A percentile compares a stretch with the other conserved stretches of the same genome.
phyloP scores from a whole-genome alignment of 2,113 vertebrate species.

The Myotis davidii region DNA sequence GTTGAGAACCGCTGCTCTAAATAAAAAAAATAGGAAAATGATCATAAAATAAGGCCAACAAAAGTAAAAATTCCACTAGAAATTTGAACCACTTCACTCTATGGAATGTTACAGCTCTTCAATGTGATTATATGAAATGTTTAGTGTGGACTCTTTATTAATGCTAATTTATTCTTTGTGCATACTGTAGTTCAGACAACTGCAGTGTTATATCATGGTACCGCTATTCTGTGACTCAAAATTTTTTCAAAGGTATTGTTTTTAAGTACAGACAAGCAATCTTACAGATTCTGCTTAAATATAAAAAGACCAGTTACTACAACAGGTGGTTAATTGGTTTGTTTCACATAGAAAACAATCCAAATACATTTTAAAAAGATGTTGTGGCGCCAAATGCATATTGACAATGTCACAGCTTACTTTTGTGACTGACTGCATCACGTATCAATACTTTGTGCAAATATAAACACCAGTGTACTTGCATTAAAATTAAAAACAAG shows the following conservation, averaged over 20 bases:
- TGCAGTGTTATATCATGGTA: constrained; percentile 81
- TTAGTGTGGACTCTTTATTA: constrained; percentile 71
- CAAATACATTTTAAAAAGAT: constrained; percentile 80
- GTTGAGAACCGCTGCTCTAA: too few relatives aligned
- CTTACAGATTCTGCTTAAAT: constrained; percentile 82
- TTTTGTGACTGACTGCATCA: constrained; percentile 90
- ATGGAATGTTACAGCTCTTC: constrained; percentile 84
- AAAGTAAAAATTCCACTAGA: constrained; percentile 79
- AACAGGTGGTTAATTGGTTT: constrained; percentile 82
- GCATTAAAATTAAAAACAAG: constrained; percentile 90
- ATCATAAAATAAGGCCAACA: constrained; percentile 84
- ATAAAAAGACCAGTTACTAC: constrained; percentile 82
- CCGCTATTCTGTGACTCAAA: constrained; percentile 82
- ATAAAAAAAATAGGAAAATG: constrained; percentile 80
- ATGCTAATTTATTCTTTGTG: constrained; percentile 74
- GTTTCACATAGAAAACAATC: constrained; percentile 85
- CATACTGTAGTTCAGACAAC: constrained; percentile 78
- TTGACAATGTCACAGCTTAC: constrained; percentile 86
- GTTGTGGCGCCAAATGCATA: constrained; percentile 82
- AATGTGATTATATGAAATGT: constrained; percentile 78
- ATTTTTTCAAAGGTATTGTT: constrained; percentile 79
- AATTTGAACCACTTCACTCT: constrained; percentile 77
- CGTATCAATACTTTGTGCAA: constrained; percentile 92
- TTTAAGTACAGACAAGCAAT: constrained; percentile 84
- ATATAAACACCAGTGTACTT: constrained; percentile 96